phyloP scores from a whole-genome alignment of 2,888 invertebrate genomes.

The Erpobdella octoculata region DNA sequence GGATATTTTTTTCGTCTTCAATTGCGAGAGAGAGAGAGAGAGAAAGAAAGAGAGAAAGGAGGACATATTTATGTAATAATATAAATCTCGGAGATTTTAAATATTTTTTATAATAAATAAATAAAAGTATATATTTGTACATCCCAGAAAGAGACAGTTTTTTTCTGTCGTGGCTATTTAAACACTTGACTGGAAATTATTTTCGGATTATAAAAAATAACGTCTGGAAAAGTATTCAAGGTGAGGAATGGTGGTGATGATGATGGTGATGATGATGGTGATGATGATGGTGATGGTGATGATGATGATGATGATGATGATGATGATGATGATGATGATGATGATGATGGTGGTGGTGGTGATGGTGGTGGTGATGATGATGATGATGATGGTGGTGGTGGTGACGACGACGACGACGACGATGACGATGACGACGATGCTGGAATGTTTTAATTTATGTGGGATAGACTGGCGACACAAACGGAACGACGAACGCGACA shows the following conservation, averaged over 20 bases:
- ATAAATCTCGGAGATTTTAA: too few relatives aligned
- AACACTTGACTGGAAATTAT: neutral
- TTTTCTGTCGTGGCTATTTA: neutral
- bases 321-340: constrained; percentile 29
- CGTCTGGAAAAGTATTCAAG: too few relatives aligned
- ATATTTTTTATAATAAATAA: neutral
- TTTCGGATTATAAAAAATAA: too few relatives aligned
- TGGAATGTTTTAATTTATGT: neutral
- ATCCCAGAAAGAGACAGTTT: too few relatives aligned
- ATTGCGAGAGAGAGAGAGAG: too few relatives aligned
- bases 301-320: constrained; percentile 12
- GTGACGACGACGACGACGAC: constrained; percentile 26
- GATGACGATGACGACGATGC: constrained; percentile 25
- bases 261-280: neutral
- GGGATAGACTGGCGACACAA: neutral
- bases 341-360: constrained; percentile 22
- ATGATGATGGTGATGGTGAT: constrained; percentile 10
- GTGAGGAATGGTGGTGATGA: neutral
- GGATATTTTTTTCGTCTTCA: too few relatives aligned
- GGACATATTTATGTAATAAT: too few relatives aligned
- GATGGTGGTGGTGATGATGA: constrained; percentile 25
- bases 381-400: constrained; percentile 12
- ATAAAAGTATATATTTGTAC: neutral
- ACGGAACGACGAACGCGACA: too few relatives aligned
- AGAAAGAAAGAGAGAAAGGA: too few relatives aligned